Evolutionary conservation across 2,888 invertebrate genomes (phyloP).

Genomic region (Vannuccia rotundouncinata): DNA sequence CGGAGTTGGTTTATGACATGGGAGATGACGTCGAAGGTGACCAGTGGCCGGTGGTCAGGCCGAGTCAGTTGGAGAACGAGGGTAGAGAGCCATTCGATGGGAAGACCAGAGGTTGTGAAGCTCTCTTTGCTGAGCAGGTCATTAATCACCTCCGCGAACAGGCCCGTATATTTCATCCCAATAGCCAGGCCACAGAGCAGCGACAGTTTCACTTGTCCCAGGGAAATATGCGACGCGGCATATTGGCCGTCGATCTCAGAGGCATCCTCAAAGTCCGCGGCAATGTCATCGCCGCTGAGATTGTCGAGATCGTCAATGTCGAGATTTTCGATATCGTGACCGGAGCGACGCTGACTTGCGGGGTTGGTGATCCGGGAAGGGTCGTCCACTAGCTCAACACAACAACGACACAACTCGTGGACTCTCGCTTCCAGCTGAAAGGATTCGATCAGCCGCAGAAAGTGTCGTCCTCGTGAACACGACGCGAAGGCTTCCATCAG

Average conservation of each 20-base stretch:
- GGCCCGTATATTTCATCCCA: neutral
- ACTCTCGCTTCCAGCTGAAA: neutral
- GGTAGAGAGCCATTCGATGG: neutral
- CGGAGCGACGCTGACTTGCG: neutral
- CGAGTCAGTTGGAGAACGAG: neutral
- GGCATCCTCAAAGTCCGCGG: neutral
- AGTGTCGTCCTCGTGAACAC: neutral
- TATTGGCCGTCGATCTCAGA: neutral
- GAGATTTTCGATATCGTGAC: neutral
- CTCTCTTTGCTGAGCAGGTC: neutral
- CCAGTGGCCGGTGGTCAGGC: neutral
- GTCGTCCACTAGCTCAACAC: neutral
- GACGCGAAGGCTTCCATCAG: neutral
- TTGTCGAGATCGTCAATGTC: constrained; percentile 1
- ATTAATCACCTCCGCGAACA: neutral
- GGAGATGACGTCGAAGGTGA: neutral
- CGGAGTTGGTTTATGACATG: neutral
- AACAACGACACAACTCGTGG: neutral
- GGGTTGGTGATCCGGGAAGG: neutral
- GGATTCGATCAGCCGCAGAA: neutral
- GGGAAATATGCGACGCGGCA: neutral
- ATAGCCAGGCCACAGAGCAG: neutral
- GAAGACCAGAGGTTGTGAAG: neutral
- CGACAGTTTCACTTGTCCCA: neutral
- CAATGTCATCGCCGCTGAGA: neutral